Evolutionary conservation across 2,888 invertebrate species (phyloP), one percentile per base, ranked within the genome.

Genomic region (Hanleya hanleyi): DNA sequence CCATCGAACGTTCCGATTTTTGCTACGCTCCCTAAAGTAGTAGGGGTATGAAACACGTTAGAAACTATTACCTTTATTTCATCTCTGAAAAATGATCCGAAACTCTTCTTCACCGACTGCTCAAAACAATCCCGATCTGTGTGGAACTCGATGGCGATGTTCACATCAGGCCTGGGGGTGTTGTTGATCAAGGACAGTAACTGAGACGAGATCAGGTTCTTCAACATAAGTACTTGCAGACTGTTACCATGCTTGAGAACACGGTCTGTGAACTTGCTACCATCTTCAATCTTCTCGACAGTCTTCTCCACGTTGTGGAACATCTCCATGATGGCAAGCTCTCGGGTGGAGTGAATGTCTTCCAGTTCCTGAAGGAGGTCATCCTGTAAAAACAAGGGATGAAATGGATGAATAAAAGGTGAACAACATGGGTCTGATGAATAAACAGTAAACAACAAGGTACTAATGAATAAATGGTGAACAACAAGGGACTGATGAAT

Each of bases 251-350:
- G 94, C 78, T 95, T 95, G 73, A 97, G 91, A 64, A 97, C 93
- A 81, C 95, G 93, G 22, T 94, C 93, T 0, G 96, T 94, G 88
- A 96, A 97, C 84, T 94, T 94, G 87, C 95, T 95, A 12, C 96
- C 96, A 87, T 96, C 95, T 86, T 96, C 95, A 77, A 97, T 94
- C 84, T 95, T 94, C 77, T 95, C 95, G 77, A 95, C 94, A 4
- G 95, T 95, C 88, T 96, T 96, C 84, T 95, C 96, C 70, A 97
- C 94, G 75, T 94, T 92, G 77, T 91, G 95, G 87, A 95, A 94
- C 76, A 95, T 92, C 88, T 97, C 96, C 96, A 97, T 97, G 41
- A 97, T 94, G 90, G 95, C 94, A 49, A 97, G 92, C 90, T 97
- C 97, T 75, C 96, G 94, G 86, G 95, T 94, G 74, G 95, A 95